These are phyloP conservation scores for Bombus difficillimus DNA, from an alignment of 1,140 invertebrate genomes.

Conservation along the genomic window DNA sequence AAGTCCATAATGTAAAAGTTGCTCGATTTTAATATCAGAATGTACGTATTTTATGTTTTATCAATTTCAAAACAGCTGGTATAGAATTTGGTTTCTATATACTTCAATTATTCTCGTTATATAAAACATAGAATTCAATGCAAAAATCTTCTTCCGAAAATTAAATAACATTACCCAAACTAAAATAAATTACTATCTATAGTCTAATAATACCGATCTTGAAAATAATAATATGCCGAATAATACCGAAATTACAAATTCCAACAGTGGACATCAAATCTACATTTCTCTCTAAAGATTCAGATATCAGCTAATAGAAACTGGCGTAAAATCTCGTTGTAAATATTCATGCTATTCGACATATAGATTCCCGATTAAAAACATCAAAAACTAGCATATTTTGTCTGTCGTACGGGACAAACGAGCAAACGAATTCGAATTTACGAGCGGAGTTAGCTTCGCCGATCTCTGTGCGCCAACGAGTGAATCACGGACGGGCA, in stretches of 20 bases:
- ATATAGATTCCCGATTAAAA: background rate
- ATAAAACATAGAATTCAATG: no score
- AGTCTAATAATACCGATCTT: no score
- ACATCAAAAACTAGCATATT: background rate
- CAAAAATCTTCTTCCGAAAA: no score
- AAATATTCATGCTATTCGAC: background rate
- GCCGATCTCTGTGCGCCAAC: conserved; percentile 4
- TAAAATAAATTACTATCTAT: no score
- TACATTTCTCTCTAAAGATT: background rate
- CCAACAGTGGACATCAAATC: background rate
- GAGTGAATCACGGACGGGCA: conserved; percentile 13
- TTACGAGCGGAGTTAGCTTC: conserved; percentile 6
- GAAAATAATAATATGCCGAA: no score
- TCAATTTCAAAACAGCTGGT: no score
- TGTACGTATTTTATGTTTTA: no score
- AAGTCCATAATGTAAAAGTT: no score
- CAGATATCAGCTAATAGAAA: background rate
- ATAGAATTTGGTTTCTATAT: no score
- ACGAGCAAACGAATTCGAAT: background rate
- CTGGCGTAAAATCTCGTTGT: background rate
- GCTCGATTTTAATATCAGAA: no score
- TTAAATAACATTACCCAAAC: background rate
- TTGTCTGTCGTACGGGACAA: background rate
- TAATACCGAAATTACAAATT: background rate
- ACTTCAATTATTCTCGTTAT: no score